Percentiles rank a stretch among this genome's conserved stretches.
phyloP scores from a whole-genome alignment of 2,888 invertebrate genomes.

The Noctua comes region DNA sequence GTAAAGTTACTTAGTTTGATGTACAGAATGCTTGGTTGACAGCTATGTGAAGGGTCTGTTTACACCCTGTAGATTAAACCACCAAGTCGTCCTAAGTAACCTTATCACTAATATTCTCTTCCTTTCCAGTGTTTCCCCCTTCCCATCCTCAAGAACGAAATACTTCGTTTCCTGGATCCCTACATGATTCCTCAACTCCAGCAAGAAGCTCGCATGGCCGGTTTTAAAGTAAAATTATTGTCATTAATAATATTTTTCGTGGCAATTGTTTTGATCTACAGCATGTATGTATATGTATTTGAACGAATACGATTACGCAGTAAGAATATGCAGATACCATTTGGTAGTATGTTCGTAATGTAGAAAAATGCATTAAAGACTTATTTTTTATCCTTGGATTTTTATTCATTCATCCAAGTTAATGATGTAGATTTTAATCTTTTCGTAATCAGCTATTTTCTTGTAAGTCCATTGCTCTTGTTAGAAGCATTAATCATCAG shows the following conservation, averaged over 20 bases:
- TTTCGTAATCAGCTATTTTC: constrained; percentile 4
- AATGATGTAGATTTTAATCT: constrained; percentile 20
- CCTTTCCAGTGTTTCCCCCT: constrained; percentile 63
- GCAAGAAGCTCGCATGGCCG: constrained; percentile 67
- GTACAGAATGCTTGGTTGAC: no score
- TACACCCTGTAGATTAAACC: no score
- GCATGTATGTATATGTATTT: constrained; percentile 78
- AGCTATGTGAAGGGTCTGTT: no score
- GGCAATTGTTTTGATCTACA: constrained; percentile 74
- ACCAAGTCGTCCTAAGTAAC: neutral
- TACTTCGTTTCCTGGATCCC: constrained; percentile 27
- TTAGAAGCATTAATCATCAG: neutral
- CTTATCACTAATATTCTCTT: constrained; percentile 29
- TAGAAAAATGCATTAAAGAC: constrained; percentile 50
- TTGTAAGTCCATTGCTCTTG: neutral
- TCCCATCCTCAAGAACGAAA: constrained; percentile 62
- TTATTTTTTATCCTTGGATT: constrained; percentile 44
- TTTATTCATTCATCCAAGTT: constrained; percentile 47
- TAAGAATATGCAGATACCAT: constrained; percentile 68
- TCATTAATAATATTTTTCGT: constrained; percentile 65
- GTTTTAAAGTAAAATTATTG: constrained; percentile 73
- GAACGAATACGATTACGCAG: constrained; percentile 69
- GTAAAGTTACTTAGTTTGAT: no score
- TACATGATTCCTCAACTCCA: constrained; percentile 20
- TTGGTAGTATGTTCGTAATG: constrained; percentile 73